A percentile compares a stretch with the other conserved stretches of the same genome.
phyloP scores from a whole-genome alignment of 2,888 invertebrate genomes.

The Drosophila ezoana region DNA sequence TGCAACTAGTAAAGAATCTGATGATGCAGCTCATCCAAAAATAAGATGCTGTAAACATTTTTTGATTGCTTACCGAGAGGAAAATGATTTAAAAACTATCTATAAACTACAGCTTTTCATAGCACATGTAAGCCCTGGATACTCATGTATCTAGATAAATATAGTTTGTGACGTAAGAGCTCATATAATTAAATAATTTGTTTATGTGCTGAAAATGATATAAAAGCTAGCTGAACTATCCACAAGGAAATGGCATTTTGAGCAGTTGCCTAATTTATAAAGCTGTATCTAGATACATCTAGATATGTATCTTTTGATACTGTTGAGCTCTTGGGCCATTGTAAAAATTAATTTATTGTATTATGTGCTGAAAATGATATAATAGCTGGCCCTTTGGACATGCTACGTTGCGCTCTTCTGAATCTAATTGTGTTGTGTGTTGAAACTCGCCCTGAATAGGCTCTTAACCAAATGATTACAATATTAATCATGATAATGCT shows the following conservation, averaged over 20 bases:
- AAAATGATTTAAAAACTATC: no score
- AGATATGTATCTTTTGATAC: conserved; percentile 39
- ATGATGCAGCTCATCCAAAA: background rate
- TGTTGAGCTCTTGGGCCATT: conserved; percentile 29
- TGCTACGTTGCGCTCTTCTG: conserved; percentile 7
- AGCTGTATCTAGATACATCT: conserved; percentile 29
- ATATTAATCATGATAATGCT: conserved; percentile 62
- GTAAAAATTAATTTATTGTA: conserved; percentile 71
- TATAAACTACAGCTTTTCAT: no score
- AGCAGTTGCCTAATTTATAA: conserved; percentile 1
- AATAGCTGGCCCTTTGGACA: conserved; percentile 38
- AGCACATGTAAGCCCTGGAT: no score
- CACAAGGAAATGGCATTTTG: conserved; percentile 2
- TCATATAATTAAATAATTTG: no score
- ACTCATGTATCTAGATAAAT: background rate
- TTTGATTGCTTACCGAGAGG: background rate
- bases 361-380: conserved; percentile 74
- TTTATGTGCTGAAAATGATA: background rate
- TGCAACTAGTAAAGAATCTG: background rate
- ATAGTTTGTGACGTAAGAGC: background rate
- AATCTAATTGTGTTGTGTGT: conserved; percentile 35
- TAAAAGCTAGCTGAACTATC: background rate
- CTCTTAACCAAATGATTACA: conserved; percentile 36
- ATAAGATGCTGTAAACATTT: background rate
- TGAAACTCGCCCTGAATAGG: conserved; percentile 53